These are phyloP conservation scores for Leontopithecus rosalia DNA, from an alignment of 2,797 vertebrate species.

Conservation along the genomic window DNA sequence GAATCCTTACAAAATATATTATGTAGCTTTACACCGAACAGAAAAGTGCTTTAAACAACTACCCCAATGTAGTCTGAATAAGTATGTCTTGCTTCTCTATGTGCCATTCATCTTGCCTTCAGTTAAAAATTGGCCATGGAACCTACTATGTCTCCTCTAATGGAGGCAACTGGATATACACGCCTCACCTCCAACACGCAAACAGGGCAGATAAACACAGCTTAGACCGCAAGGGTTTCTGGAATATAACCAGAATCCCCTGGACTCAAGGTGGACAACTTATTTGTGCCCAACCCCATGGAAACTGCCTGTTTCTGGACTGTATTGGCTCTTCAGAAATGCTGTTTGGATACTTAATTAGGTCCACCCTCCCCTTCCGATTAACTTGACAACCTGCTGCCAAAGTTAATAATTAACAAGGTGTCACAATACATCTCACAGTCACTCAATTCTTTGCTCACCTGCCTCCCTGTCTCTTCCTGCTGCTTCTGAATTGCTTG, in stretches of 20 bases:
- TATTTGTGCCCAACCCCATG: background rate
- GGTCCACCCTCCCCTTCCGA: slow-evolving; percentile 65
- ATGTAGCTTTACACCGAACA: background rate
- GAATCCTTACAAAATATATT: background rate
- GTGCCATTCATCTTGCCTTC: background rate
- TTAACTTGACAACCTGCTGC: slow-evolving; percentile 70
- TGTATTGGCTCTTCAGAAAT: slow-evolving; percentile 48
- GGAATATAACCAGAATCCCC: background rate
- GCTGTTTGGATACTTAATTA: slow-evolving; percentile 72
- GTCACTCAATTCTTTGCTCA: slow-evolving; percentile 70
- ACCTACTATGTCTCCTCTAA: background rate
- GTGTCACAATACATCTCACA: slow-evolving; percentile 70
- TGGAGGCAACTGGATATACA: background rate
- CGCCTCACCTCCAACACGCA: background rate
- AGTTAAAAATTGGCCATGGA: slow-evolving; percentile 7
- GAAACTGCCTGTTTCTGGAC: slow-evolving; percentile 33
- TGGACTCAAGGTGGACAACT: background rate
- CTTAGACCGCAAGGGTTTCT: background rate
- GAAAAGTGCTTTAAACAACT: slow-evolving; percentile 16
- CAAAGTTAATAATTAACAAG: slow-evolving; percentile 79
- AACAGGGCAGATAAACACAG: too few relatives aligned
- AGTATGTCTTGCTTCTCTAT: background rate
- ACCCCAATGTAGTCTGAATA: background rate
- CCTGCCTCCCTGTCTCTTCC: slow-evolving; percentile 73
- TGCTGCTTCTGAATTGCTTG: slow-evolving; percentile 73